Percentiles rank a stretch among this genome's conserved stretches.
Conservation (phyloP, 2,888 invertebrate species). For the Nephrotoma flavescens region DNA sequence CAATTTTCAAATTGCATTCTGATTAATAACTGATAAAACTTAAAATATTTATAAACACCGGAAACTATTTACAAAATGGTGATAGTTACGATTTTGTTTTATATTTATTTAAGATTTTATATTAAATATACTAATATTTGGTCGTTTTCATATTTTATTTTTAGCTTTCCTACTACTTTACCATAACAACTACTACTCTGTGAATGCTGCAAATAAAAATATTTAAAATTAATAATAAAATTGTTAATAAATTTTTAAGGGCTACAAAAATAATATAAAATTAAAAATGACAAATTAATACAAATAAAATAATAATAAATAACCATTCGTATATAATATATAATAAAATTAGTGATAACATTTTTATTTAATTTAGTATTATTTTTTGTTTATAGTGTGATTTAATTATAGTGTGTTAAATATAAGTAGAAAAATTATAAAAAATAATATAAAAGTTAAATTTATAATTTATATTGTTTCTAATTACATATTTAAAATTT, state of each 20-base stretch:
- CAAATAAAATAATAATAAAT: background rate
- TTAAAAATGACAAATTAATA: background rate
- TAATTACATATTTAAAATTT: background rate
- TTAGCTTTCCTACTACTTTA: background rate
- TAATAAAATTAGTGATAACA: background rate
- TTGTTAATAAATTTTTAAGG: background rate
- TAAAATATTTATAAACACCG: background rate
- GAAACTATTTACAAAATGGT: background rate
- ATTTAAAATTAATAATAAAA: background rate
- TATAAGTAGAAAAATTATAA: background rate
- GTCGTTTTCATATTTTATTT: background rate
- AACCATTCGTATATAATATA: background rate
- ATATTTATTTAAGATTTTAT: background rate
- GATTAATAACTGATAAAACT: background rate
- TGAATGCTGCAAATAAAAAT: background rate
- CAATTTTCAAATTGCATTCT: background rate
- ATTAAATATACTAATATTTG: background rate
- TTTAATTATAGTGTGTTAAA: background rate
- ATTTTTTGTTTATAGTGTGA: background rate
- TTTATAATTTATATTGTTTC: background rate
- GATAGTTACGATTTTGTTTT: background rate
- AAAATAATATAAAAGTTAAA: background rate
- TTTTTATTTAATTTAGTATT: background rate
- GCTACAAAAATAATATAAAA: background rate
- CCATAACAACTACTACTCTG: background rate